Base-by-base conservation (phyloP, 1,140 invertebrate genomes). In the Tribolium madens region DNA sequence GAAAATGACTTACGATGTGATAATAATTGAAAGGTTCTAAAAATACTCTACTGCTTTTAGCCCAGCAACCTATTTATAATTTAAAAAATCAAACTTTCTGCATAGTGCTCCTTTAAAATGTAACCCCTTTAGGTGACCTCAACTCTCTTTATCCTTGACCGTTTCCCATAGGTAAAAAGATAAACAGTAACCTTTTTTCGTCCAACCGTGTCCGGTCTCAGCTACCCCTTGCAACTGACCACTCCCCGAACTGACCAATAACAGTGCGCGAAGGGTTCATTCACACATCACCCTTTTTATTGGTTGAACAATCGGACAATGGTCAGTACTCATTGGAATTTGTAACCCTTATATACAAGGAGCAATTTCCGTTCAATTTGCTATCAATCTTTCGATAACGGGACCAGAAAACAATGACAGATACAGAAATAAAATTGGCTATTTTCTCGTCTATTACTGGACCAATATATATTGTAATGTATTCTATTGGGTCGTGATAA, bases 181-280 rank as follows among this genome's bases (percentile, higher is more conserved):
- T 14, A 64, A 64, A 33, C 13, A 33, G 21, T 64, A 33, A 13
- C 18, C 15, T 68, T 76, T 52, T 53, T 15, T 50, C 47, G 73
- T 57, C 78, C 75, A 79, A 76, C 78, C 78, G 57, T 71, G 57
- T 76, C 78, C 75, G 47, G 48, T 18, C n/a, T 15, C 7, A 36
- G 36, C 60, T 47, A 31, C 74, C 71, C 31, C 71, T 76, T 64
- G 52, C 70, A 64, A 73, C 70, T 79, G 78, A 79, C 78, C 78
- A 76, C 78, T 52, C 78, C 77, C 78, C 42, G 9, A 12, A 79
- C 53, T 79, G 78, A 79, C 78, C 78, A 79, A 76, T 76, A 42
- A 47, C 48, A 13, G 53, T 73, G 69, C 73, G 77, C 74, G 42
- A 42, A 53, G 60, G 36, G 42, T 50, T 33, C 48, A 21, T 21